These are phyloP conservation scores for Falcunculus frontatus DNA, from an alignment of 2,113 vertebrate species.

Conservation along the genomic window DNA sequence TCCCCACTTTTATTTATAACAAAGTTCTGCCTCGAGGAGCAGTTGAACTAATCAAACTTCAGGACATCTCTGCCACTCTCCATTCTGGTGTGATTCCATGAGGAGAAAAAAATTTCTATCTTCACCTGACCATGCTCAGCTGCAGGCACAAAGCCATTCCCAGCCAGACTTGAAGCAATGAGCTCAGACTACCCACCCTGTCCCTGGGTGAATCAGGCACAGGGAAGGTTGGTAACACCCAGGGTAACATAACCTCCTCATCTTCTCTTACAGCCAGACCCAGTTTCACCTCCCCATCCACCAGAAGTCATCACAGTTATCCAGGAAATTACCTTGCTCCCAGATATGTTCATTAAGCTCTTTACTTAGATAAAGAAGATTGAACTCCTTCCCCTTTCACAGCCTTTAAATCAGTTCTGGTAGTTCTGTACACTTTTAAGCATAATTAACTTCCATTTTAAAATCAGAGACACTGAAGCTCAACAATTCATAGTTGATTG, in stretches of 20 bases:
- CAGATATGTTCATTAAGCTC: background rate
- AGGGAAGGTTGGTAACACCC: background rate
- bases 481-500: background rate
- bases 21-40: background rate
- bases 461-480: background rate
- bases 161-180: background rate
- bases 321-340: background rate
- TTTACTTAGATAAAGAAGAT: background rate
- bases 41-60: background rate
- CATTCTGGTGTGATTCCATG: accelerated
- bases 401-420: background rate
- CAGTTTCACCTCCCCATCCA: background rate
- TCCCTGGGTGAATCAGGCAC: background rate
- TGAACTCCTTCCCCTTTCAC: background rate
- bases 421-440: background rate
- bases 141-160: background rate
- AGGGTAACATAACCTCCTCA: background rate
- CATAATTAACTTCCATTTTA: background rate
- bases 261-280: background rate
- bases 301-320: background rate
- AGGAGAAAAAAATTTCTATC: too few relatives aligned
- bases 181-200: background rate
- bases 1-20: too few relatives aligned
- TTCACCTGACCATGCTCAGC: accelerated
- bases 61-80: background rate